Percentiles rank a stretch among this genome's conserved stretches.
These are phyloP conservation scores for Cetonia aurata DNA, from an alignment of 2,888 invertebrate species.

Conservation along the genomic window DNA sequence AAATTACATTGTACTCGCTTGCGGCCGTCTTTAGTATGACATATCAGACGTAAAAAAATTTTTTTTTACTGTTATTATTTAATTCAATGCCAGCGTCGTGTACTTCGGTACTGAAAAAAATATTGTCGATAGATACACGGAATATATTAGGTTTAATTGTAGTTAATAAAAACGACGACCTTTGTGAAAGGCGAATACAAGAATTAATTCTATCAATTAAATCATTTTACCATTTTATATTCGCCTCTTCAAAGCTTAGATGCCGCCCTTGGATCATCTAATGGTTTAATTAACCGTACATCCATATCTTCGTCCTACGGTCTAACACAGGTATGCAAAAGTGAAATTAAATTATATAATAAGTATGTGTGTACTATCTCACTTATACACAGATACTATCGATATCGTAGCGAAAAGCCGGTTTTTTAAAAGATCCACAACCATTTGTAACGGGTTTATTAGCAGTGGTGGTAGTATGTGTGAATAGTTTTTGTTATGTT, in stretches of 20 bases:
- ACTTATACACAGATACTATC: no score
- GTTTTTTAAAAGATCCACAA: not conserved
- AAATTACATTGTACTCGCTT: constrained; percentile 30
- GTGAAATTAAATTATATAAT: constrained; percentile 30
- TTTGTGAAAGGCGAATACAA: constrained; percentile 9
- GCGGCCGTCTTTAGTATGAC: not conserved
- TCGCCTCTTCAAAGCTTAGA: not conserved
- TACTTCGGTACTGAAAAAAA: not conserved
- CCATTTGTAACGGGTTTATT: no score
- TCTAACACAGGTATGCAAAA: constrained; percentile 11
- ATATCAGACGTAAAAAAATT: not conserved
- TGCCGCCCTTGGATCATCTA: not conserved
- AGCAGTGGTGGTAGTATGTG: no score
- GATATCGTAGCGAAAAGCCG: not conserved
- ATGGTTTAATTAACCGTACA: no score
- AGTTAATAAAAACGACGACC: constrained; percentile 11
- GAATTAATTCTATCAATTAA: constrained; percentile 38
- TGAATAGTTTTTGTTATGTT: no score
- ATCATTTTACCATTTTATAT: constrained; percentile 30
- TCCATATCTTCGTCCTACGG: no score
- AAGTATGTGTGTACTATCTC: not conserved
- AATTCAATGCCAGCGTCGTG: no score
- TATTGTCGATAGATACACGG: not conserved
- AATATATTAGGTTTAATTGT: constrained; percentile 13
- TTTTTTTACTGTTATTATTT: not conserved